Conservation (phyloP, 2,113 vertebrate genomes). For the Indicator indicator region DNA sequence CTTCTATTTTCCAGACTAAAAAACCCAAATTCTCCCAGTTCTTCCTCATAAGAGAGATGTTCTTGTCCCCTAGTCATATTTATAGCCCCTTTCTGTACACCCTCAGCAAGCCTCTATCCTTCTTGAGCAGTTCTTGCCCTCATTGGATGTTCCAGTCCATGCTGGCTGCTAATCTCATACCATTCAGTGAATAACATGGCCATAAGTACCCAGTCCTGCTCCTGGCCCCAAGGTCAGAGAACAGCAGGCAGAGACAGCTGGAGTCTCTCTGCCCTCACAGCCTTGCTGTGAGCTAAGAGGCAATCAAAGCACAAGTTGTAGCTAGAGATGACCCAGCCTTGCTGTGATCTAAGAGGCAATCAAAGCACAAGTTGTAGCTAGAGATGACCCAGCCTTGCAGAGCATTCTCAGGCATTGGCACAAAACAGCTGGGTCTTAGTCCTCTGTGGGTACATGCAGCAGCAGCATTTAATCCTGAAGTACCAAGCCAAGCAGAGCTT, state of each 20-base stretch:
- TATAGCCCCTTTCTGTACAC: too few species aligned
- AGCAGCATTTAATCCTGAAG: not conserved
- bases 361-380: not conserved
- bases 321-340: not conserved
- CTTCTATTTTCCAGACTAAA: too few species aligned
- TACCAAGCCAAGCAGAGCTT: not conserved
- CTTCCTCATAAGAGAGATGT: too few species aligned
- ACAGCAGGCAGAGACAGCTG: constrained; percentile 51
- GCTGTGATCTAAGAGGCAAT: not conserved
- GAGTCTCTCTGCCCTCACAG: not conserved
- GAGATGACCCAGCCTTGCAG: not conserved
- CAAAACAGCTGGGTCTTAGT: not conserved
- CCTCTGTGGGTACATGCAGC: not conserved
- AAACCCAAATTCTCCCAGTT: too few species aligned
- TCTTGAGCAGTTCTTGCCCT: not conserved
- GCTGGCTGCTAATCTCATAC: not conserved
- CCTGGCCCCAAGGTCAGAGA: constrained; percentile 3
- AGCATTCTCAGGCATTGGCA: not conserved
- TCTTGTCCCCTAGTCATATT: too few species aligned
- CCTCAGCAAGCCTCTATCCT: too few species aligned
- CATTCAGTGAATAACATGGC: not conserved
- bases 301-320: not conserved
- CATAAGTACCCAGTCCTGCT: not conserved
- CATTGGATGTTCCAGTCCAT: not conserved
- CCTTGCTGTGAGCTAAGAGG: not conserved